Evolutionary conservation across 2,113 vertebrate species (phyloP).

Genomic region (Eubucco bourcierii): DNA sequence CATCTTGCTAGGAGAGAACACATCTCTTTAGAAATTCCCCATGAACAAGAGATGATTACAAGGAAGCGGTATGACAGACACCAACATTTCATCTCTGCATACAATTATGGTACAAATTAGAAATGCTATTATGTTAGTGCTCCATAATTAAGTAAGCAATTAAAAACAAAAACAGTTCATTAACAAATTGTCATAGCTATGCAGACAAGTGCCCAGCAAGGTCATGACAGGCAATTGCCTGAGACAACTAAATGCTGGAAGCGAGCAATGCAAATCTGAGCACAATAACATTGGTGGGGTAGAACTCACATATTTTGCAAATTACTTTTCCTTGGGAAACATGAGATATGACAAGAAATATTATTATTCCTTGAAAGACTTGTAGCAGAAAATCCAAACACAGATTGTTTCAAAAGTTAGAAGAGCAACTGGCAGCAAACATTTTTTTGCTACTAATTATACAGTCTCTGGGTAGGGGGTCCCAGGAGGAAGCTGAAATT

Average conservation of each 20-base stretch:
- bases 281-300: not conserved
- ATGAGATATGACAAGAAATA: constrained; percentile 8
- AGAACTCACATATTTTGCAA: constrained; percentile 17
- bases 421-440: constrained; percentile 12
- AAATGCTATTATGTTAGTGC: constrained; percentile 82
- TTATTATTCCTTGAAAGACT: not conserved
- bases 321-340: constrained; percentile 26
- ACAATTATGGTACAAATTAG: constrained; percentile 83
- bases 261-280: constrained; percentile 35
- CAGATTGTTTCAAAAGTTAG: constrained; percentile 5
- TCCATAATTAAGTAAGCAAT: constrained; percentile 86
- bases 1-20: constrained; percentile 71
- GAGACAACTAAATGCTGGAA: constrained; percentile 62
- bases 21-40: constrained; percentile 77
- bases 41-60: constrained; percentile 78
- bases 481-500: not conserved
- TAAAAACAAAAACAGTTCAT: constrained; percentile 86
- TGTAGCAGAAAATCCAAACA: not conserved
- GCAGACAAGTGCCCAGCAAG: constrained; percentile 76
- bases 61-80: constrained; percentile 74
- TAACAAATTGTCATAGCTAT: constrained; percentile 81
- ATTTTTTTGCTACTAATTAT: not conserved
- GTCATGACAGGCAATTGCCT: constrained; percentile 72
- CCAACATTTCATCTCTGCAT: constrained; percentile 84
- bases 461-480: not conserved